Base-by-base conservation (phyloP, 2,113 vertebrate species). In the Orcinus orca region DNA sequence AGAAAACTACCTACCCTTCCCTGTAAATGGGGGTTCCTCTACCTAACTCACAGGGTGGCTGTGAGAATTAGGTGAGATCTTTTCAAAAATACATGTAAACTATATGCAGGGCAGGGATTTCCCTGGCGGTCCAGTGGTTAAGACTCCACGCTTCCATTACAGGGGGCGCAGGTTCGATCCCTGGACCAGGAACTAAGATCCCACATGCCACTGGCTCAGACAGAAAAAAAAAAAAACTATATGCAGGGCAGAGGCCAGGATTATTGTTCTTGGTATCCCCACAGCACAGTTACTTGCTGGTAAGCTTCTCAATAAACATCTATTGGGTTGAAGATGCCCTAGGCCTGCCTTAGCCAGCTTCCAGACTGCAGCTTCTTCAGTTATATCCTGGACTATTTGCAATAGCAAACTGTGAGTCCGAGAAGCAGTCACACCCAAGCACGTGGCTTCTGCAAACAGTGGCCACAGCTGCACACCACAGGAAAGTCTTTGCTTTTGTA, bases 391-490 rank as follows among this genome's bases (percentile, higher is more conserved):
- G 38, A 62, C 47, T 86, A 5, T 95, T 50, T 31, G 86, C 86
- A 96, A 96, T 95, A 93, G 92, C 82, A 92, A 96, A 95, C 50
- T 80, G 5, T 74, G 14, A 84, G 65, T 67, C 13, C 33, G 18
- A 50, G 73, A 73, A 77, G 85, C 68, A 38, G 96, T 41, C 95
- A 93, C 95, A 85, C 96, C 94, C 85, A 12, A 53, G 73, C 86
- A 89, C 91, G 14, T 63, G 93, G 97, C 89, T 88, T 96, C 96
- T 91, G 88, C 91, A 96, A 97, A 97, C 95, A 97, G 73, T 44
- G 91, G 26, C 33, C 83, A 65, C 92, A 95, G 95, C 95, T 88
- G 87, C 86, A 79, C 36, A 73, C 73, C 36, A 50, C 74, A 62
- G 95, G 89, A 41, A 92, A 92, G 79, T 89, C 90, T 80, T 80